These are phyloP conservation scores for Phyllostomus hastatus DNA, from an alignment of 2,113 vertebrate genomes.

Conservation along the genomic window DNA sequence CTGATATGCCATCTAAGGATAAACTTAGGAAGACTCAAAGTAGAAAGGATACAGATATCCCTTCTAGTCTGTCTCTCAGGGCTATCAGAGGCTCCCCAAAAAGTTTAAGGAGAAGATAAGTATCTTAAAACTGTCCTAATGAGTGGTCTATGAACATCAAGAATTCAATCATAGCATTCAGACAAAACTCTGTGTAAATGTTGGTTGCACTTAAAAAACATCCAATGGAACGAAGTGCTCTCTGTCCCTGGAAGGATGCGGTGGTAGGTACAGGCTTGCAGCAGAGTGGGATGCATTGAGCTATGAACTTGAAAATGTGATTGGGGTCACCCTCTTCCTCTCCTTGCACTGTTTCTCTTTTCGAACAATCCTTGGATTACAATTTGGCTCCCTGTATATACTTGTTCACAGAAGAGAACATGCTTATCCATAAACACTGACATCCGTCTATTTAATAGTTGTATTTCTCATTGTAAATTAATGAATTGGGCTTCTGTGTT, in stretches of 20 bases:
- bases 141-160: neutral
- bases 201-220: neutral
- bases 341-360: neutral
- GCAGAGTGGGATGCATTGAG: neutral
- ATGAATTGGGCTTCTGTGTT: slow-evolving; percentile 45
- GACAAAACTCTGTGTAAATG: neutral
- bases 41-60: neutral
- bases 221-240: neutral
- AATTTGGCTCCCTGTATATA: neutral
- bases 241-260: neutral
- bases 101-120: neutral
- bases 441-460: slow-evolving; percentile 46
- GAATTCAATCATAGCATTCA: neutral
- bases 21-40: neutral
- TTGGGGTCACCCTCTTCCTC: neutral
- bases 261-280: neutral
- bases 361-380: neutral
- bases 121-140: neutral
- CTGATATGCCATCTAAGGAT: neutral
- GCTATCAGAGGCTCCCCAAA: neutral
- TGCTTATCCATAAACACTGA: slow-evolving; percentile 33
- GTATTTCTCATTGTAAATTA: slow-evolving; percentile 57
- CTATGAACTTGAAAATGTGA: neutral
- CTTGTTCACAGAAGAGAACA: neutral
- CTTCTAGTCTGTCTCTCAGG: neutral